Evolutionary conservation across 2,797 vertebrate species (phyloP).

Genomic region (Phalanger gymnotis): DNA sequence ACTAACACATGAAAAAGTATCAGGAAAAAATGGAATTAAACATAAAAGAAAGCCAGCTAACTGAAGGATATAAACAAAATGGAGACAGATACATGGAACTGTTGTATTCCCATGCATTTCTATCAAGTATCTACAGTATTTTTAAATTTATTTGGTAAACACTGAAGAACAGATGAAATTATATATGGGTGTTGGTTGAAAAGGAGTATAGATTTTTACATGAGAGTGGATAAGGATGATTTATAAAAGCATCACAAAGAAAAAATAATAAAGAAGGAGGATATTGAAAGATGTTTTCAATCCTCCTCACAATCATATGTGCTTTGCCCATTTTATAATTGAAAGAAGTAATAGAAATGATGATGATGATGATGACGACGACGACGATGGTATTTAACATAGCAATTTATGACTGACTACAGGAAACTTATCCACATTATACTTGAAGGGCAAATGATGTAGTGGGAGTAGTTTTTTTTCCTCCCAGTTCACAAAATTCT

Average conservation of each 20-base stretch:
- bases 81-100: not conserved
- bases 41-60: conserved; percentile 52
- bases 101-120: not conserved
- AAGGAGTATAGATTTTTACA: not conserved
- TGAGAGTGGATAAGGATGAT: conserved; percentile 55
- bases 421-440: not conserved
- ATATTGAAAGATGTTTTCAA: not conserved
- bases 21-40: conserved; percentile 63
- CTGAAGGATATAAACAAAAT: conserved; percentile 46
- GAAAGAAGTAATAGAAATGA: conserved; percentile 39
- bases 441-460: conserved; percentile 13
- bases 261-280: conserved; percentile 3
- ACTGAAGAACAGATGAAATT: not conserved
- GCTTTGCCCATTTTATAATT: conserved; percentile 50
- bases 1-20: conserved; percentile 77
- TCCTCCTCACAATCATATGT: conserved; percentile 38
- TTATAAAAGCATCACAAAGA: conserved; percentile 48
- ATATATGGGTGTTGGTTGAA: not conserved
- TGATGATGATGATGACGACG: not conserved
- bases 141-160: not conserved
- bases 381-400: not conserved
- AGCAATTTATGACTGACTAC: not conserved
- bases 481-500: conserved; percentile 58
- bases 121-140: not conserved
- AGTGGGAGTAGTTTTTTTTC: conserved; percentile 36